A percentile compares a stretch with the other conserved stretches of the same genome.
Conservation (phyloP, 2,888 invertebrate species). For the Pseudococcus jackbeardsleyi region DNA sequence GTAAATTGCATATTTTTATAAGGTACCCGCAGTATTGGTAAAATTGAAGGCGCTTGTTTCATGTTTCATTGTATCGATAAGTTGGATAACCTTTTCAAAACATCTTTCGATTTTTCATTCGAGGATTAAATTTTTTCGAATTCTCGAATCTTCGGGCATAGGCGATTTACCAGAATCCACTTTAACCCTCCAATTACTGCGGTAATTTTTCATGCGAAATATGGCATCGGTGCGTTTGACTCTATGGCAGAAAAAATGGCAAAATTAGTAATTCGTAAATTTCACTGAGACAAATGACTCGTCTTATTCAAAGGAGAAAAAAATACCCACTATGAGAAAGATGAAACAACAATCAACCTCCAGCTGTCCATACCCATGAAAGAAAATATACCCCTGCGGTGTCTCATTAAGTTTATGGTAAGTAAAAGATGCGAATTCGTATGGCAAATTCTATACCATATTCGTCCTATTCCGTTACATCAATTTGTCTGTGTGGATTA, state of each 20-base stretch:
- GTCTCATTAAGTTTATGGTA: not conserved
- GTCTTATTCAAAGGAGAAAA: not conserved
- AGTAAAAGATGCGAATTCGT: constrained; percentile 19
- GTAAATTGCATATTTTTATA: constrained; percentile 21
- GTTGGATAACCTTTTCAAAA: not conserved
- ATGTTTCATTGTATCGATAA: constrained; percentile 9
- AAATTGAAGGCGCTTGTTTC: not conserved
- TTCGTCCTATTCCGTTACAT: constrained; percentile 3
- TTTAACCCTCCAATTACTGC: not conserved
- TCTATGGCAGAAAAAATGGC: not conserved
- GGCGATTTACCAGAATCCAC: not conserved
- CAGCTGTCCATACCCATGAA: not conserved
- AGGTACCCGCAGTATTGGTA: not conserved
- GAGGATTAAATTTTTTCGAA: not conserved
- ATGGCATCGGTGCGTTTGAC: not conserved
- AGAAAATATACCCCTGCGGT: not conserved
- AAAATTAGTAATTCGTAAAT: not conserved
- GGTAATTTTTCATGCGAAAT: not conserved
- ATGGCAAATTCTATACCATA: constrained; percentile 13
- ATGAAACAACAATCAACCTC: constrained; percentile 2
- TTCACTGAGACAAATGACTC: not conserved
- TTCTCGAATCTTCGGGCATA: not conserved
- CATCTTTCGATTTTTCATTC: not conserved
- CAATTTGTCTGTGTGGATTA: not conserved
- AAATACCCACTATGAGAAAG: not conserved